A percentile compares a stretch with the other conserved stretches of the same genome.
These are phyloP conservation scores for Micoletzkya japonica DNA, from an alignment of 2,888 invertebrate species.

Conservation along the genomic window DNA sequence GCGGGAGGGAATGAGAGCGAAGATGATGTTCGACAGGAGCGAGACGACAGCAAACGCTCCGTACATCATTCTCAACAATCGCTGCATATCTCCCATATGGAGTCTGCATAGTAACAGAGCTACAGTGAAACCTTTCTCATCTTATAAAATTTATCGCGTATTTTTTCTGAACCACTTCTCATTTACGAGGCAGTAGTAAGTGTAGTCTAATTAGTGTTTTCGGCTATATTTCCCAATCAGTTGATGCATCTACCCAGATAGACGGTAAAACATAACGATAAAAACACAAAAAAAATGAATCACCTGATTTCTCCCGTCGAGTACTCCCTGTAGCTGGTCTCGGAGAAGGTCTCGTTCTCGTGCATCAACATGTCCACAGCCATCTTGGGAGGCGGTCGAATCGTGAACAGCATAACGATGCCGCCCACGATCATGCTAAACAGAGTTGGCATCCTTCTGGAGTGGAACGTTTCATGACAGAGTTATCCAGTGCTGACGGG, in stretches of 20 bases:
- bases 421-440: slow-evolving; percentile 16
- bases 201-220: too few relatives aligned
- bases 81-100: too few relatives aligned
- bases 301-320: background rate
- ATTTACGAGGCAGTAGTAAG: too few relatives aligned
- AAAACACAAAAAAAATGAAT: background rate
- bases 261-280: background rate
- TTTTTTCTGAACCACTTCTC: too few relatives aligned
- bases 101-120: too few relatives aligned
- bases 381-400: background rate
- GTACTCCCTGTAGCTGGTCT: slow-evolving; percentile 1
- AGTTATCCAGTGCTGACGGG: background rate
- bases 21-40: slow-evolving; percentile 28
- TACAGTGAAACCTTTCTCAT: too few relatives aligned
- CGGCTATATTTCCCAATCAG: too few relatives aligned
- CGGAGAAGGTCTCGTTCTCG: background rate
- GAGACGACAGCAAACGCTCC: slow-evolving; percentile 25
- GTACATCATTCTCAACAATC: slow-evolving; percentile 21
- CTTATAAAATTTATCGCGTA: too few relatives aligned
- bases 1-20: slow-evolving; percentile 22
- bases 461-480: background rate
- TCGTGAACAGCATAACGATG: slow-evolving; percentile 20
- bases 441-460: background rate
- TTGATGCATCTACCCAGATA: too few relatives aligned
- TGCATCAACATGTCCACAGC: background rate